Percentiles rank a stretch among this genome's conserved stretches.
Evolutionary conservation across 2,797 vertebrate genomes (phyloP).

Genomic region (Psittacula derbiana): DNA sequence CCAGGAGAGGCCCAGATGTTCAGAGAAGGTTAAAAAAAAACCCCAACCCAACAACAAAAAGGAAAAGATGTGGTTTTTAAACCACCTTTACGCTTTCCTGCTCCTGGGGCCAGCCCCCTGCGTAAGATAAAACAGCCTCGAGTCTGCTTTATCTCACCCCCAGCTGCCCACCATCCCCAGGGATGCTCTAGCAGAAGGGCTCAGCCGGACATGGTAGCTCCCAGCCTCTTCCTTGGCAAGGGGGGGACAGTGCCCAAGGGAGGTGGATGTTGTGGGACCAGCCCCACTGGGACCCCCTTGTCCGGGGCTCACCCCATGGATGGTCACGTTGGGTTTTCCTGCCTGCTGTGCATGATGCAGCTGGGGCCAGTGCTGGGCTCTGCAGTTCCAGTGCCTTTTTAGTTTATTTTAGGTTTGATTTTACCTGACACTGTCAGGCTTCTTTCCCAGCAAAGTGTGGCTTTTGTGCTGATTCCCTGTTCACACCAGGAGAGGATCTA

Average conservation of each 20-base stretch:
- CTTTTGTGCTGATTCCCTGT: background rate
- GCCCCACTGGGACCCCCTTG: fast-evolving
- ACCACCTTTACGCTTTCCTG: constrained; percentile 43
- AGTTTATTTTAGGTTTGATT: background rate
- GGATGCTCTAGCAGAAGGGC: background rate
- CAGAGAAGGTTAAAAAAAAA: background rate
- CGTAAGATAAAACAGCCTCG: background rate
- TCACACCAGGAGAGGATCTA: background rate
- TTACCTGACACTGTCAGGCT: background rate
- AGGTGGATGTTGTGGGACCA: background rate
- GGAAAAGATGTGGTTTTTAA: constrained; percentile 6
- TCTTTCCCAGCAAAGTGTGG: background rate
- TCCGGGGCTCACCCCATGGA: background rate
- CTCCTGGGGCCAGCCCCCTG: background rate
- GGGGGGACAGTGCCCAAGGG: background rate
- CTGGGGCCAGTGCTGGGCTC: background rate
- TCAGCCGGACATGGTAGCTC: background rate
- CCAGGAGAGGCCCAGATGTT: constrained; percentile 44
- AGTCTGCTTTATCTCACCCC: constrained; percentile 35
- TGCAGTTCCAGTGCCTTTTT: background rate
- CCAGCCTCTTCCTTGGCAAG: background rate
- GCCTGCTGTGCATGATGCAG: background rate
- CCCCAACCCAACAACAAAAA: background rate
- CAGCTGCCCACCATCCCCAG: background rate
- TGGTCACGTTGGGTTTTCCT: background rate